Base-by-base conservation (phyloP, 2,113 vertebrate species). In the Myiozetetes cayanensis region DNA sequence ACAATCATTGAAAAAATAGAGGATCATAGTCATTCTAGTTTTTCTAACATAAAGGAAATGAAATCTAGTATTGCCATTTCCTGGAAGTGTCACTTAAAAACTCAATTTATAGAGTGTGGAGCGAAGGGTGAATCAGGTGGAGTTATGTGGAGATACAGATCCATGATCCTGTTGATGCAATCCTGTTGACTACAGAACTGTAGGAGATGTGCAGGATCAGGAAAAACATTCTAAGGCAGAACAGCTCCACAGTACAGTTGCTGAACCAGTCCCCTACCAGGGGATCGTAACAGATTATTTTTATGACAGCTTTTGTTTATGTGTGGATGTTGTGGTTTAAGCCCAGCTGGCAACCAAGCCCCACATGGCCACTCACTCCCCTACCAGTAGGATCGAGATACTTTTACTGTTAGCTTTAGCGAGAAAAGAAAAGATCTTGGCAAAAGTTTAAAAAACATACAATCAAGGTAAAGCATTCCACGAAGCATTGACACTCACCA, bases 51-150 rank as follows among this genome's bases (percentile, higher is more conserved):
- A 44, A 79, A 52, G 18, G 24, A 56, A 33, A 43, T 67, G 31
- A 91, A 80, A 62, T 2, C 3, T 39, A 65, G 13, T 12, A 50
- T 35, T 53, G 8, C 5, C 8, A 35, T 6, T 33, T 71, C 6
- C 7, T 23, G 58, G 20, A 8, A 85, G 2, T 27, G 20, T 12
- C 20, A 50, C 15, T 35, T 90, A 63, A 67, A 65, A 87, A 2
- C 14, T 76, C 18, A 33, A 0, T 68, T 83, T 70, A 59, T 12
- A 56, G 17, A 1, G 0, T 61, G 4, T 41, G 19, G 16, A 58
- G 20, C 50, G 83, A 89, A 81, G 35, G 9, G 4, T 56, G 65
- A 62, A 17, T 58, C 7, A 65, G 41, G 22, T 52, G 37, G 33
- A 31, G 5, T 44, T 81, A 12, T 24, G 21, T n/a, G 30, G 39